Evolutionary conservation across 64 coral and sea anemone species (phyloP), one percentile per base, ranked within the genome.

Genomic region (Exaiptasia diaphana): DNA sequence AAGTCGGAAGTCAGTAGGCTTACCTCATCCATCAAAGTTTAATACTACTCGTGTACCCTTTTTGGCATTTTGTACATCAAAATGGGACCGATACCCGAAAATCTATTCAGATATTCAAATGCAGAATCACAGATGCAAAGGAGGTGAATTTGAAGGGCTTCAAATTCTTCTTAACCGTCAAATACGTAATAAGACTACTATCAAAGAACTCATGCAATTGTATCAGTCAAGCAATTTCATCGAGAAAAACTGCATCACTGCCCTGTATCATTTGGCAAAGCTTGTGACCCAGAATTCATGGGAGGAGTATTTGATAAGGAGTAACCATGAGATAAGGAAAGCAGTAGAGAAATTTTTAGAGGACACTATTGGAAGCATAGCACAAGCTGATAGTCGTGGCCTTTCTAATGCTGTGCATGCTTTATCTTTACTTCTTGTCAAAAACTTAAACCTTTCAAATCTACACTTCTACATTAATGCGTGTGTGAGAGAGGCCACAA

Each of bases 1-100:
- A n/a, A n/a, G n/a, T n/a, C n/a, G n/a, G n/a, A n/a, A n/a, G n/a
- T n/a, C n/a, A n/a, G n/a, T n/a, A n/a, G n/a, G n/a, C n/a, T n/a
- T n/a, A n/a, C n/a, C n/a, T n/a, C n/a, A n/a, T n/a, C n/a, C n/a
- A n/a, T n/a, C n/a, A n/a, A n/a, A n/a, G n/a, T n/a, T n/a, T n/a
- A n/a, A n/a, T n/a, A n/a, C n/a, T n/a, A n/a, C n/a, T n/a, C n/a
- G n/a, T n/a, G n/a, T n/a, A n/a, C n/a, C n/a, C n/a, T n/a, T n/a
- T n/a, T n/a, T n/a, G n/a, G n/a, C n/a, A n/a, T n/a, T n/a, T n/a
- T n/a, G n/a, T n/a, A n/a, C n/a, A n/a, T n/a, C n/a, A n/a, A n/a
- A n/a, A n/a, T n/a, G n/a, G n/a, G n/a, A n/a, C n/a, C 69, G 38
- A 17, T 73, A 73, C 69, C 69, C 69, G 24, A 22, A 23, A n/a